A percentile compares a stretch with the other conserved stretches of the same genome.
phyloP scores from a whole-genome alignment of 2,888 invertebrate species.

The Rhyacophila evoluta region DNA sequence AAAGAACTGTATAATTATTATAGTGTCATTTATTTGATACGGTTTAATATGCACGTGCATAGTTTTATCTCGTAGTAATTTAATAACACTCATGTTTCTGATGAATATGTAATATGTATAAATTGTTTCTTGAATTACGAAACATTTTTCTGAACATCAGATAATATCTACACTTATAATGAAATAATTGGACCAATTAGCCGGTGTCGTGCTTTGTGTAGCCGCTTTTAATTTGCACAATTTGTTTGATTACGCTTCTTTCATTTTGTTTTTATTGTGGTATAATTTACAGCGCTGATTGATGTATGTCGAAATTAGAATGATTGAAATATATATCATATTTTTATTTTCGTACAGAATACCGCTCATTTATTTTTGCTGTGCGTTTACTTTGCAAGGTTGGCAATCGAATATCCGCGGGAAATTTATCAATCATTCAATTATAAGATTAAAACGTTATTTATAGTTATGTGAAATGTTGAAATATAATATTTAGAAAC shows the following conservation, averaged over 20 bases:
- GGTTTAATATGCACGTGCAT: too few relatives aligned
- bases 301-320: slow-evolving; percentile 13
- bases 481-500: not conserved
- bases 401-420: not conserved
- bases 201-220: slow-evolving; percentile 4
- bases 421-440: not conserved
- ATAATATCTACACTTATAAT: slow-evolving; percentile 14
- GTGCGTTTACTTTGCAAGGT: not conserved
- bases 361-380: not conserved
- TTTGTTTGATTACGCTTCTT: not conserved
- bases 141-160: not conserved
- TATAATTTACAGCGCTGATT: not conserved
- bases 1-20: too few relatives aligned
- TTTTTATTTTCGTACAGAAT: not conserved
- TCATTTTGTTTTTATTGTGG: not conserved
- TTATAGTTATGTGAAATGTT: not conserved
- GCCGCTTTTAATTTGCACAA: slow-evolving; percentile 1
- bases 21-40: too few relatives aligned
- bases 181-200: not conserved
- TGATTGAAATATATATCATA: not conserved
- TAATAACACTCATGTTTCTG: not conserved
- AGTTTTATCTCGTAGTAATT: not conserved
- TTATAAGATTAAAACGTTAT: not conserved
- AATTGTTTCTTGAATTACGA: not conserved
- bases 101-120: not conserved